Conservation (phyloP, 2,113 vertebrate species). For the Aythya baeri region DNA sequence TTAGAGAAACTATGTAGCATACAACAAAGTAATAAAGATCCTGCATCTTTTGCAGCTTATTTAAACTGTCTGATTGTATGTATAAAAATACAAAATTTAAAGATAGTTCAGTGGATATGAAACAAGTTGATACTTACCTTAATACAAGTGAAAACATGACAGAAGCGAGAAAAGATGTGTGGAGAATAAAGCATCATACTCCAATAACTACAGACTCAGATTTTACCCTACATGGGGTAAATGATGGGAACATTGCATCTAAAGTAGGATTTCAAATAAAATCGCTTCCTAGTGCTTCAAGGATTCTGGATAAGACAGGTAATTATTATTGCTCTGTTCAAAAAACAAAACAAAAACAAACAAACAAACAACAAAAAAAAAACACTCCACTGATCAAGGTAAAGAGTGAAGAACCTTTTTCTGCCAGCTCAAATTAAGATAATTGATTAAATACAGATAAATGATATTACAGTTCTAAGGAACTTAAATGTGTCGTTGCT, state of each 20-base stretch:
- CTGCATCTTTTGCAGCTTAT: constrained; percentile 80
- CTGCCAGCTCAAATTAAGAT: not conserved
- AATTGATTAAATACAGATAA: not conserved
- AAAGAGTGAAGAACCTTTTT: not conserved
- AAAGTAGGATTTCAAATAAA: constrained; percentile 76
- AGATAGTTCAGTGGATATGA: constrained; percentile 27
- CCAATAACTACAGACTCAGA: constrained; percentile 64
- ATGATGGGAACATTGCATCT: constrained; percentile 64
- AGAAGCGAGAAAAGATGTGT: constrained; percentile 68
- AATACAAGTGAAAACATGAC: constrained; percentile 59
- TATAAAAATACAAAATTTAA: constrained; percentile 54
- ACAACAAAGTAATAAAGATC: not conserved
- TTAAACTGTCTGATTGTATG: constrained; percentile 72
- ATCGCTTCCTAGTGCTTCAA: constrained; percentile 78
- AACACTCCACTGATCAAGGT: not conserved
- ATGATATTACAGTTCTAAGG: not conserved
- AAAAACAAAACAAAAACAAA: not conserved
- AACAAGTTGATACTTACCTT: constrained; percentile 26
- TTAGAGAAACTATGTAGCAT: not conserved
- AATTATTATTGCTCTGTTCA: constrained; percentile 62
- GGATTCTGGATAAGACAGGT: constrained; percentile 83
- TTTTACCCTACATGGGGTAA: constrained; percentile 63
- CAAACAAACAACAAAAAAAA: not conserved
- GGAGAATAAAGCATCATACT: constrained; percentile 64
- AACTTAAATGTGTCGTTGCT: not conserved